These are phyloP conservation scores for Oceanodroma leucorhoa DNA, from an alignment of 2,797 vertebrate genomes.

Conservation along the genomic window DNA sequence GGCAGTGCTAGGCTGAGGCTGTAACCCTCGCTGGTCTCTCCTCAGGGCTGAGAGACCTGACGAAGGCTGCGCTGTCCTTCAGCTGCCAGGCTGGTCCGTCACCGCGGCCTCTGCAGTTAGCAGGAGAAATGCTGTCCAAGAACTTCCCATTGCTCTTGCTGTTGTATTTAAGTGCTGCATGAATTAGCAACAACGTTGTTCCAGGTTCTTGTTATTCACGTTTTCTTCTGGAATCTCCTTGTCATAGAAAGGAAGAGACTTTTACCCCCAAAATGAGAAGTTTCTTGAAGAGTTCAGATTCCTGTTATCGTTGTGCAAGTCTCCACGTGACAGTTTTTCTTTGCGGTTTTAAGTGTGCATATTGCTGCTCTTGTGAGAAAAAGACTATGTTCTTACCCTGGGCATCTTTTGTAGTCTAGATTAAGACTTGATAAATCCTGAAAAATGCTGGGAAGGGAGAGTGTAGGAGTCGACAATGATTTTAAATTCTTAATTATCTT, in stretches of 20 bases:
- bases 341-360: background rate
- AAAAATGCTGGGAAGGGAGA: background rate
- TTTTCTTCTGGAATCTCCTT: background rate
- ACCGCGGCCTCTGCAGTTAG: background rate
- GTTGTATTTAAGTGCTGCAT: background rate
- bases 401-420: background rate
- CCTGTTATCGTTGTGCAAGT: background rate
- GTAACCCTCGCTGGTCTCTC: background rate
- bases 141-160: background rate
- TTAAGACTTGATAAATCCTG: background rate
- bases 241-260: background rate
- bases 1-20: background rate
- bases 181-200: background rate
- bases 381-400: background rate
- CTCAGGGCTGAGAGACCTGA: fast-evolving
- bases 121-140: background rate
- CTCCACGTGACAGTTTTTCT: background rate
- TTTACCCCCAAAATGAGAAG: background rate
- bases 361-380: background rate
- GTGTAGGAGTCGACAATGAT: background rate
- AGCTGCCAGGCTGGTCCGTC: background rate
- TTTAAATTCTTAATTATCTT: background rate
- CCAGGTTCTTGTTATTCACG: background rate
- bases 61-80: background rate
- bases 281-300: background rate